Conservation (phyloP, 2,113 vertebrate genomes). For the Corydoras sp. region DNA sequence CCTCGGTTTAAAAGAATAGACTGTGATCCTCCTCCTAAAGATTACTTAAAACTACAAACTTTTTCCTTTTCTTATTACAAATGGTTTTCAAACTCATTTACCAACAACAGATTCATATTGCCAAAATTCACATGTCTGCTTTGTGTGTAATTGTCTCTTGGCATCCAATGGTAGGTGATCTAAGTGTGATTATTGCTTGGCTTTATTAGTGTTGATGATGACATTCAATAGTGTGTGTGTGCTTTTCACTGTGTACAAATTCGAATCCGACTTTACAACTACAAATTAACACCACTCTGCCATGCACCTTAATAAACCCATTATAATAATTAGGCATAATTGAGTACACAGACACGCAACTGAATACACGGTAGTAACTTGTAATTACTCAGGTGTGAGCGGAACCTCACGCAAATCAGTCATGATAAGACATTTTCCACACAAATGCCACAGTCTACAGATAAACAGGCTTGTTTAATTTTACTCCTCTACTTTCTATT, state of each 20-base stretch:
- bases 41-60: background rate
- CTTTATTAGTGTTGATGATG: slow-evolving; percentile 70
- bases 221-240: slow-evolving; percentile 61
- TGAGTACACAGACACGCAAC: background rate
- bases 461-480: slow-evolving; percentile 17
- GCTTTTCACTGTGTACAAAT: slow-evolving; percentile 27
- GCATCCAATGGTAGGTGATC: slow-evolving; percentile 71
- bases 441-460: slow-evolving; percentile 9
- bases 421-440: slow-evolving; percentile 7
- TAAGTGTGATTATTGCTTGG: slow-evolving; percentile 77
- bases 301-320: slow-evolving; percentile 34
- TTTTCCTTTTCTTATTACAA: no score
- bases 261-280: slow-evolving; percentile 26
- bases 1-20: slow-evolving; percentile 49
- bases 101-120: no score
- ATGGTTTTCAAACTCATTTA: no score
- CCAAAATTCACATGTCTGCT: slow-evolving; percentile 20
- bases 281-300: slow-evolving; percentile 31
- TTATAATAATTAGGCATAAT: slow-evolving; percentile 24
- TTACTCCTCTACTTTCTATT: no score
- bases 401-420: slow-evolving; percentile 21
- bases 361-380: slow-evolving; percentile 24
- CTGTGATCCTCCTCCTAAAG: slow-evolving; percentile 46
- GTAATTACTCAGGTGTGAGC: slow-evolving; percentile 21
- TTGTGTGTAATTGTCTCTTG: slow-evolving; percentile 66